These are phyloP conservation scores for Gymnothorax javanicus DNA, from an alignment of 2,797 vertebrate genomes.

Conservation along the genomic window DNA sequence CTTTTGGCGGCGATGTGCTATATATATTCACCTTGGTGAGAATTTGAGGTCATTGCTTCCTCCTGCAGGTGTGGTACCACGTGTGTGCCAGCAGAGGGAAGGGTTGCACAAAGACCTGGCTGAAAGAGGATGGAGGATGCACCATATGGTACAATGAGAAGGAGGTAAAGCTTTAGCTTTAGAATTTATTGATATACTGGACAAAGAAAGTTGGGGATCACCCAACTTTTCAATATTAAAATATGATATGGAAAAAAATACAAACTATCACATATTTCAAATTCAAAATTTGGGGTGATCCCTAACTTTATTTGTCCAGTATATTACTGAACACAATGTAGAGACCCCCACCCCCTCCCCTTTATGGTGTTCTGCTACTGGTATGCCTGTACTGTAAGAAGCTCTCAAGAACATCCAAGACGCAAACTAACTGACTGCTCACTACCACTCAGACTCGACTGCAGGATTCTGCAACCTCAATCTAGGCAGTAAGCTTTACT, in stretches of 20 bases:
- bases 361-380: background rate
- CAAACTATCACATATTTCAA: too few relatives aligned
- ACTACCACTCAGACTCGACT: too few relatives aligned
- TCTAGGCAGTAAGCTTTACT: too few relatives aligned
- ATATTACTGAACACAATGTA: background rate
- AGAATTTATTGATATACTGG: background rate
- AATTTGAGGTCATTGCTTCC: background rate
- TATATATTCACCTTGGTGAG: background rate
- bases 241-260: too few relatives aligned
- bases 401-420: background rate
- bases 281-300: too few relatives aligned
- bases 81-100: constrained; percentile 90
- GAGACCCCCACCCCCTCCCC: background rate
- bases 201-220: too few relatives aligned
- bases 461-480: background rate
- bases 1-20: background rate
- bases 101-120: constrained; percentile 90
- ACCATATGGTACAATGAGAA: constrained; percentile 99
- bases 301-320: too few relatives aligned
- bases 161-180: constrained; percentile 74
- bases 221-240: too few relatives aligned
- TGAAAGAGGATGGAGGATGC: constrained; percentile 95
- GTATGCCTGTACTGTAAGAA: background rate
- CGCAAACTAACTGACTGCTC: too few relatives aligned
- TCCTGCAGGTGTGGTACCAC: constrained; percentile 93